Conservation (phyloP, 2,113 vertebrate genomes). For the Ptilorrhoa leucosticta region DNA sequence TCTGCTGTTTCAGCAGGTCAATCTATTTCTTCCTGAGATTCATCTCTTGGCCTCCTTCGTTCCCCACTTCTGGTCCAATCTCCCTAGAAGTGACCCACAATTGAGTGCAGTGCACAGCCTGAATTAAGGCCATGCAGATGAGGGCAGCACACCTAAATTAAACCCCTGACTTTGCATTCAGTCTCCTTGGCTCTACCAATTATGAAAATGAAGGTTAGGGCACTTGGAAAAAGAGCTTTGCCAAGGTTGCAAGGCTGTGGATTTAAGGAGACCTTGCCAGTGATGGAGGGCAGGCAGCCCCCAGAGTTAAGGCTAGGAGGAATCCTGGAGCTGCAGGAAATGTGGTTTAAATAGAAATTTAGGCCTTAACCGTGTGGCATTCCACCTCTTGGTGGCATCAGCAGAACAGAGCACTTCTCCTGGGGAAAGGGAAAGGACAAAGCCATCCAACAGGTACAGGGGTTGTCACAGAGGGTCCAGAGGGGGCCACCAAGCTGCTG, state of each 20-base stretch:
- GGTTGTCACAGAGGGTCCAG: not conserved
- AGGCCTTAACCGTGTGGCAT: not conserved
- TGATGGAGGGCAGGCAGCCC: not conserved
- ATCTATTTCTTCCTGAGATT: not conserved
- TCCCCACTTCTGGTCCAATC: not conserved
- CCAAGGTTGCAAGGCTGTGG: constrained; percentile 1
- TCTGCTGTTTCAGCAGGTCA: not conserved
- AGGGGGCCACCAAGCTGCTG: not conserved
- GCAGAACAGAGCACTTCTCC: not conserved
- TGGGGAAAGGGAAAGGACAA: not conserved
- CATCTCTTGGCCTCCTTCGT: not conserved
- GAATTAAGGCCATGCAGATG: constrained; percentile 21
- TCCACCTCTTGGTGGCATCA: not conserved
- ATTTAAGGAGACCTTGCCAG: not conserved
- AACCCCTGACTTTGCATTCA: constrained; percentile 18
- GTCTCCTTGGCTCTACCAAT: not conserved
- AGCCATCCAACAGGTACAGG: not conserved
- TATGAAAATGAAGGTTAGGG: constrained; percentile 9
- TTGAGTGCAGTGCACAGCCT: not conserved
- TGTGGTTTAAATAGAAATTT: not conserved
- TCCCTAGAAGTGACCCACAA: not conserved
- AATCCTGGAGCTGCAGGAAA: not conserved
- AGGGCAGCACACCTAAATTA: constrained; percentile 36
- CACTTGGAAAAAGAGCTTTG: not conserved
- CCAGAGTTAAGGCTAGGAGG: not conserved